phyloP scores from a whole-genome alignment of 2,797 vertebrate genomes.

The Micromesistius poutassou region DNA sequence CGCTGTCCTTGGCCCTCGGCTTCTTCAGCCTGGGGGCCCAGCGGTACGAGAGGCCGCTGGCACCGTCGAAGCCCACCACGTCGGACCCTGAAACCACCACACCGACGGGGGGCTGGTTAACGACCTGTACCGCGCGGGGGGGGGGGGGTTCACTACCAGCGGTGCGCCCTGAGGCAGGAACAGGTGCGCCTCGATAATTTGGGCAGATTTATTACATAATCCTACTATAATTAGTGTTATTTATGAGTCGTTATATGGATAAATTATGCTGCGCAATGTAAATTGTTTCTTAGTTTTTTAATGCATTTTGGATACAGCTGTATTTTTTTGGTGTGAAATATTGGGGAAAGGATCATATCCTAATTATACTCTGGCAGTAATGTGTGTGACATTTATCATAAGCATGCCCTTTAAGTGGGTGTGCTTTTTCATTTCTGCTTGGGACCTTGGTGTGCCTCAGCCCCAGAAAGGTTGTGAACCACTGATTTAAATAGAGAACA shows the following conservation, averaged over 20 bases:
- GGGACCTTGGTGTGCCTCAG: neutral
- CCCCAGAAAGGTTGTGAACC: too few relatives aligned
- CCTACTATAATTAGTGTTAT: neutral
- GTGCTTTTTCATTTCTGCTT: neutral
- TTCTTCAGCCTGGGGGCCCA: constrained; percentile 65
- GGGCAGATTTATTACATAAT: neutral
- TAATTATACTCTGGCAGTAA: neutral
- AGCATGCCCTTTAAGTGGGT: neutral
- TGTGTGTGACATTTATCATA: neutral
- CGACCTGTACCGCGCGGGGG: neutral
- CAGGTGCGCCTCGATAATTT: too few relatives aligned
- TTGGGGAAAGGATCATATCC: neutral
- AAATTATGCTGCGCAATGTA: neutral
- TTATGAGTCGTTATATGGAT: neutral
- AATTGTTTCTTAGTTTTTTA: neutral
- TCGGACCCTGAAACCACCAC: constrained; percentile 77
- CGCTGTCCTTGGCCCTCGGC: constrained; percentile 71
- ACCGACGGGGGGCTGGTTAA: neutral
- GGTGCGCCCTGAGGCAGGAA: neutral
- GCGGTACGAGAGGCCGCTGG: constrained; percentile 79
- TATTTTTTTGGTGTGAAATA: neutral
- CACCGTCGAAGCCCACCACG: constrained; percentile 82
- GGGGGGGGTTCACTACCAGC: neutral
- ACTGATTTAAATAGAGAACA: too few relatives aligned
- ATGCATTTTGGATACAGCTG: neutral